Percentiles rank a stretch among this genome's conserved stretches.
Conservation (phyloP, 1,140 invertebrate species). For the Eupristina koningsbergeri region DNA sequence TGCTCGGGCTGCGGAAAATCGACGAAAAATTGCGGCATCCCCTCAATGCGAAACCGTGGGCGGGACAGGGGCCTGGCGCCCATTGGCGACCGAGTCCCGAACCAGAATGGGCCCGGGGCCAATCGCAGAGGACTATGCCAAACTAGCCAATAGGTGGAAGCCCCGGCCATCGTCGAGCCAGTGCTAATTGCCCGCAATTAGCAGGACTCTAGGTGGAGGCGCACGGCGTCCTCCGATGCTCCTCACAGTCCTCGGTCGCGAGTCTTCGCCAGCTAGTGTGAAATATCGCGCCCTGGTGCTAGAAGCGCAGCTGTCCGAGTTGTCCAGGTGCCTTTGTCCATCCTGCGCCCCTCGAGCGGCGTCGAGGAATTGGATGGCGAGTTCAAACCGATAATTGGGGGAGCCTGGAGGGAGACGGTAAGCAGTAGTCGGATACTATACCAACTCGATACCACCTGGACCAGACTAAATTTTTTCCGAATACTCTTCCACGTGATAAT, state of each 20-base stretch:
- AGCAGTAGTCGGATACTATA: no score
- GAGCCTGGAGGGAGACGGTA: not conserved
- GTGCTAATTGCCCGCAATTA: conserved; percentile 39
- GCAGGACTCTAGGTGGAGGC: not conserved
- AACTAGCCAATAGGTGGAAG: not conserved
- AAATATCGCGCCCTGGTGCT: conserved; percentile 75
- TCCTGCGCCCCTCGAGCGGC: not conserved
- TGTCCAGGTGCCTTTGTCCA: not conserved
- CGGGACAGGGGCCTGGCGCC: not conserved
- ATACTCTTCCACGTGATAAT: no score
- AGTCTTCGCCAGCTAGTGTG: conserved; percentile 68
- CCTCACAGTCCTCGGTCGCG: conserved; percentile 7
- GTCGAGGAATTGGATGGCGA: not conserved
- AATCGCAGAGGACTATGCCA: not conserved
- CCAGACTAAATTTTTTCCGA: not conserved
- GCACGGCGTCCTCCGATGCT: not conserved
- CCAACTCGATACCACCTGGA: not conserved
- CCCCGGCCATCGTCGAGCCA: not conserved
- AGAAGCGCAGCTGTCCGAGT: conserved; percentile 55
- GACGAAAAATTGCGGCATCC: conserved; percentile 48
- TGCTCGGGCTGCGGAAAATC: conserved; percentile 51
- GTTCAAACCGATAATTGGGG: conserved; percentile 34
- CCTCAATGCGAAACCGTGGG: not conserved
- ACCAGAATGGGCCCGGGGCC: conserved; percentile 33
- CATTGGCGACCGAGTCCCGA: not conserved